Evolutionary conservation across 1,140 invertebrate species (phyloP), one percentile per base, ranked within the genome.

Genomic region (Thereuonema tuberculata): DNA sequence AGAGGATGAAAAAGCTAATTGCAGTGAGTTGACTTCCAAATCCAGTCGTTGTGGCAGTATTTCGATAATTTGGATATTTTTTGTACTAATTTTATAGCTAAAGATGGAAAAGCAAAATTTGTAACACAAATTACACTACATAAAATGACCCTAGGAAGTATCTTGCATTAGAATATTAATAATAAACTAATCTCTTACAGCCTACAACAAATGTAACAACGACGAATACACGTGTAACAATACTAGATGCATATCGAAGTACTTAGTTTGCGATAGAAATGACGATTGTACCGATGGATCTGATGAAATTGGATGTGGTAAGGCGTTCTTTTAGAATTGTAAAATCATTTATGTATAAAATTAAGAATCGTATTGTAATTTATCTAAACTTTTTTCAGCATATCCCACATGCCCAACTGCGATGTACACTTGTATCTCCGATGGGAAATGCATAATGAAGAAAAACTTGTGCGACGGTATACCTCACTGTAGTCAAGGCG

Each of bases 401-500:
- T 17, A 9, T 37, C 5, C 31, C 5, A 9, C 31, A 9, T 37
- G 31, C 17, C 17, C 31, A 9, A 9, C 31, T 37, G 43, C 53
- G n/a, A 62, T 59, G 31, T 59, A 28, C 63, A 60, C 56, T 12
- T 83, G 83, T 65, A 72, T 75, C n/a, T 69, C 76, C 20, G 85
- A 85, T 68, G 81, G 82, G 28, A 76, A 80, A 20, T 91, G 88
- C 72, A 81, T 89, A 53, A 80, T 82, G 1, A 76, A 74, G 56
- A 71, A 78, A 28, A 82, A 82, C 81, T 70, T 83, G 12, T 93
- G 89, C 72, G 87, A 94, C 73, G 81, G 79, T 12, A 82, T 84
- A 64, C 66, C 25, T 1, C 76, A 84, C 66, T 71, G 70, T 59
- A 60, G 37, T n/a, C 68, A 71, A 60, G 61, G 61, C 26, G 60